Base-by-base conservation (phyloP, 2,888 invertebrate species). In the Caenorhabditis sp. region DNA sequence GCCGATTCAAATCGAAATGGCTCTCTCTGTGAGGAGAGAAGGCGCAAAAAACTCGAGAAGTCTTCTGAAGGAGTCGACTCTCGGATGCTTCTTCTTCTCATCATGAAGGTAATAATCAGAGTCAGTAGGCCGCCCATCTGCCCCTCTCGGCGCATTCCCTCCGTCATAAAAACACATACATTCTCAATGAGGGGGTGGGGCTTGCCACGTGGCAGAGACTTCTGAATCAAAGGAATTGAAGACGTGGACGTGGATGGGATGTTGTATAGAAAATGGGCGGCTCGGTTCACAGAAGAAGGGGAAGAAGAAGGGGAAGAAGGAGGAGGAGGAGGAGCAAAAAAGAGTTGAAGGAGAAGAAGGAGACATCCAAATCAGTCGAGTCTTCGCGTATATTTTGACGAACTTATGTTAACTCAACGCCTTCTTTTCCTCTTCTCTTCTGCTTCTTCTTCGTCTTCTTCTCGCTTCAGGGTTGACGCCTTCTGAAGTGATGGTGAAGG, bases 321-420 rank as follows among this genome's bases (percentile, higher is more conserved):
- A 44, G 55, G 47, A 55, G 61, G 53, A 40, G 50, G 51, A 44
- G 62, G 47, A 74, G 58, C 24, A 56, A 67, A 76, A 58, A 28
- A 40, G 51, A n/a, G n/a, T n/a, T 40, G n/a, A 35, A 62, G 51
- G 61, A 53, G 64, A 51, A 35, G 51, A 61, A 20, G 51, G 65
- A 71, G 40, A 71, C 69, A 26, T 58, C 65, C 80, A 80, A 80
- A 80, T 80, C 80, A 80, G 80, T 72, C 80, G 68, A 32, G n/a
- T 24, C 37, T 28, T 35, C 69, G 35, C 37, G 65, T 65, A 47
- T 74, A 68, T 80, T 80, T 80, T 80, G 80, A 80, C 80, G 80
- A 80, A 80, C 80, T 80, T 80, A 80, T 80, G 78, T 70, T 78
- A 70, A 78, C 69, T 77, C 77, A 77, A 68, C 77, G 47, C 65